A percentile compares a stretch with the other conserved stretches of the same genome.
phyloP scores from a whole-genome alignment of 1,140 invertebrate genomes.

The Mylabris phalerata region DNA sequence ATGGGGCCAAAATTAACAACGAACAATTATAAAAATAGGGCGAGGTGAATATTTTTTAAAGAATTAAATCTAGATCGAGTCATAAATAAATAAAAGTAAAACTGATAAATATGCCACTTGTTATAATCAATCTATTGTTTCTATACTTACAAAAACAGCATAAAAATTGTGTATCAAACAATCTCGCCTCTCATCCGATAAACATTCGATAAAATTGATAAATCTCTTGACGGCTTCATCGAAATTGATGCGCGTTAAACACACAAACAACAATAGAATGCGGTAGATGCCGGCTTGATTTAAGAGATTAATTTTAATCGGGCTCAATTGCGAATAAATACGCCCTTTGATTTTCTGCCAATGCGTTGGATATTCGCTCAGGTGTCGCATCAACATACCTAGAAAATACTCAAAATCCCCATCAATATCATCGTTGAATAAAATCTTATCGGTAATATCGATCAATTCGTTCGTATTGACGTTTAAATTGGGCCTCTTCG shows the following conservation, averaged over 20 bases:
- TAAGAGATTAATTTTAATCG: conserved; percentile 34
- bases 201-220: conserved; percentile 24
- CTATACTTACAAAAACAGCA: conserved; percentile 30
- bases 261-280: conserved; percentile 30
- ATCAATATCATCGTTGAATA: conserved; percentile 20
- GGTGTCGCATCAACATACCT: conserved; percentile 28
- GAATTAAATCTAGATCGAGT: no score
- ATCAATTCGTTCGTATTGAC: conserved; percentile 15
- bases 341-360: conserved; percentile 37
- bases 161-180: conserved; percentile 30
- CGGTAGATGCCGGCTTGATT: conserved; percentile 29
- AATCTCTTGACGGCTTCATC: conserved; percentile 34
- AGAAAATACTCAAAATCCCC: conserved; percentile 34
- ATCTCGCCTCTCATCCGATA: conserved; percentile 26
- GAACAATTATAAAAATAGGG: no score
- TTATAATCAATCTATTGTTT: no score
- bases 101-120: no score
- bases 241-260: conserved; percentile 26
- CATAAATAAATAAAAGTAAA: no score
- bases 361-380: conserved; percentile 31
- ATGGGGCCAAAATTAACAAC: no score
- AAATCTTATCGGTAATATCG: conserved; percentile 21
- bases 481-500: conserved; percentile 18
- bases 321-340: conserved; percentile 36
- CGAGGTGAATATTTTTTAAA: no score